phyloP scores from a whole-genome alignment of 2,797 vertebrate genomes.

The Tauraco hartlaubi region DNA sequence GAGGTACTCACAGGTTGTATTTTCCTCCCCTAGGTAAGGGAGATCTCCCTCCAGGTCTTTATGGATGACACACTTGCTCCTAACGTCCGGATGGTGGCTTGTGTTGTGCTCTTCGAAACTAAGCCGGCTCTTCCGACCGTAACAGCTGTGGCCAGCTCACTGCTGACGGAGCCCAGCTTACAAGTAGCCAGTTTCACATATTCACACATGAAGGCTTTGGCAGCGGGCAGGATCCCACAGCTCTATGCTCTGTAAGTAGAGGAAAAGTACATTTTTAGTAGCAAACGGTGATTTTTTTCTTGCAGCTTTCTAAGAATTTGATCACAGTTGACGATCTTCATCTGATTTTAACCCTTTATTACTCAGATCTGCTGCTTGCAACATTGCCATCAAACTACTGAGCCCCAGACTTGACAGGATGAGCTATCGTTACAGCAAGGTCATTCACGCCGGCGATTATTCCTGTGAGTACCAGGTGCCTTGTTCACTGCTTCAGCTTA shows the following conservation, averaged over 20 bases:
- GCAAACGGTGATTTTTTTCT: neutral
- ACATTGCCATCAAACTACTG: conserved; percentile 86
- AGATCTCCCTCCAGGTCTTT: conserved; percentile 82
- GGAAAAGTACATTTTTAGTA: neutral
- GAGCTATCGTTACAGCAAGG: conserved; percentile 85
- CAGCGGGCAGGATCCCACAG: conserved; percentile 84
- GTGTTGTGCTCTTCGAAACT: conserved; percentile 84
- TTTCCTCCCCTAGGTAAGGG: conserved; percentile 80
- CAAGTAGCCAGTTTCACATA: conserved; percentile 88
- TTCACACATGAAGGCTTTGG: conserved; percentile 82
- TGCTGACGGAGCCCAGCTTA: conserved; percentile 83
- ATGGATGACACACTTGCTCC: conserved; percentile 77
- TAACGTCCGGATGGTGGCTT: conserved; percentile 86
- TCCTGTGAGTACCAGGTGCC: conserved; percentile 77
- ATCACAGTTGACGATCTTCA: neutral
- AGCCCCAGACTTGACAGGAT: conserved; percentile 80
- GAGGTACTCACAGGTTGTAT: neutral
- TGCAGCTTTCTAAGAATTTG: neutral
- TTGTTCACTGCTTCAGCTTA: neutral
- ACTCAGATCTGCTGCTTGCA: conserved; percentile 86
- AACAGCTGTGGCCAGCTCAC: conserved; percentile 76
- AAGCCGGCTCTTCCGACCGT: conserved; percentile 85
- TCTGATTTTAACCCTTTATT: neutral
- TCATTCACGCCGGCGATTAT: conserved; percentile 80
- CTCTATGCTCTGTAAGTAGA: conserved; percentile 85